Percentiles rank a stretch among this genome's conserved stretches.
These are phyloP conservation scores for Morus bassanus DNA, from an alignment of 2,797 vertebrate genomes.

Conservation along the genomic window DNA sequence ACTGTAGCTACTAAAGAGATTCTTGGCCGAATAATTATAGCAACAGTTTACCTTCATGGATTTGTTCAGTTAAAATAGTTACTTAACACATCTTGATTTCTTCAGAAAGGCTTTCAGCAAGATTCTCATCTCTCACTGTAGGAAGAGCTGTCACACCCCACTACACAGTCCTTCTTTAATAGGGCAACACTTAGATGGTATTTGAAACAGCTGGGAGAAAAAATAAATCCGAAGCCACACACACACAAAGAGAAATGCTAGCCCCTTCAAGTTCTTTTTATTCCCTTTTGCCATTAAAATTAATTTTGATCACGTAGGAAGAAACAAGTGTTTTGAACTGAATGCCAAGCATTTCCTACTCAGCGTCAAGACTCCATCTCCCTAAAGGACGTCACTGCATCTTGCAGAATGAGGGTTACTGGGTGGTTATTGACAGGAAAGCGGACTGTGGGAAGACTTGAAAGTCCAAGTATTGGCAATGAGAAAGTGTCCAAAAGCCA, in stretches of 20 bases:
- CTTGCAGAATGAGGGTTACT: rapidly evolving
- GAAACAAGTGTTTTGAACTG: neutral
- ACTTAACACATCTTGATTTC: neutral
- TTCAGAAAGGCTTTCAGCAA: neutral
- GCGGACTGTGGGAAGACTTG: rapidly evolving
- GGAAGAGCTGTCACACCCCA: neutral
- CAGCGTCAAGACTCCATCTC: rapidly evolving
- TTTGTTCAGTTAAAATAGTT: neutral
- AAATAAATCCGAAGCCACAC: neutral
- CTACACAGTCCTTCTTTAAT: rapidly evolving
- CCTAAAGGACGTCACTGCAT: rapidly evolving
- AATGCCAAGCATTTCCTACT: neutral
- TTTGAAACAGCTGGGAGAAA: neutral
- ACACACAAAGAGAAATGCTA: neutral
- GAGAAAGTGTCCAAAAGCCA: neutral
- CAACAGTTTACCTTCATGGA: neutral
- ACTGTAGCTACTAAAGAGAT: neutral
- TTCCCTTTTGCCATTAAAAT: neutral
- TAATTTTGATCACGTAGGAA: neutral
- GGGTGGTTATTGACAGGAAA: neutral
- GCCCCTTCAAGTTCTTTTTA: neutral
- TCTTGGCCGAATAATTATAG: neutral
- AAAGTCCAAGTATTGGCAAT: neutral
- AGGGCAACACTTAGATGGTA: neutral
- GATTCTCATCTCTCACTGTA: rapidly evolving